Base-by-base conservation (phyloP, 2,797 vertebrate species). In the Hipposideros larvatus region DNA sequence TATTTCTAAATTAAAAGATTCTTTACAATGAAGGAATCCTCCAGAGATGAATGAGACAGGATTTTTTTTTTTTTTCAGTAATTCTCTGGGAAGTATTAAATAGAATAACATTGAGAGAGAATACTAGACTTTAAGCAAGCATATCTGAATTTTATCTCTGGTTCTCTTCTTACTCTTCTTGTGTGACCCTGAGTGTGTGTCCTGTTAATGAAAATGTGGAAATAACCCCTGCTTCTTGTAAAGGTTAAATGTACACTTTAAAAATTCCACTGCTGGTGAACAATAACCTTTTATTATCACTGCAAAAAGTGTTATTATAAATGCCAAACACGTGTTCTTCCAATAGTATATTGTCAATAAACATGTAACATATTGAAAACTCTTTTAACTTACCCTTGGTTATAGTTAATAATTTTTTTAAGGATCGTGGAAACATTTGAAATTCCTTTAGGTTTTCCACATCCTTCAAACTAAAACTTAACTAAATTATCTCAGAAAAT, bases 1-100 rank as follows among this genome's bases (percentile, higher is more conserved):
- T 68, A 90, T 71, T 83, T 79, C 22, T 75, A 93, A 63, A 71
- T 75, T 88, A 55, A 85, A 92, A 65, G 1, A n/a, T 59, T 79
- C 1, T 46, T 84, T 96, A 82, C 2, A 87, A 90, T 65, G 73
- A 91, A 28, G 4, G 19, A 43, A 51, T 26, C 4, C 5, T 74
- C 8, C 18, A 74, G 15, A 90, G 11, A 80, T 41, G 31, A 6
- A 66, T 24, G 14, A 92, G 18, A 18, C 1, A 66, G 9, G 5
- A 24, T 0, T 43, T 61, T 80, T 37, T 43, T 61, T 80, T 37
- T 37, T 91, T 48, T 66, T 85, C 26, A 65, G 11, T 31, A 75
- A 80, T 59, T 87, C 4, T 74, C 7, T 79, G 84, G 31, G 59
- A 94, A 83, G 3, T 90, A 28, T 93, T 90, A 80, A 78, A 59